Percentiles rank a stretch among this genome's conserved stretches.
phyloP scores from a whole-genome alignment of 2,797 vertebrate genomes.

The Bufotes viridis region DNA sequence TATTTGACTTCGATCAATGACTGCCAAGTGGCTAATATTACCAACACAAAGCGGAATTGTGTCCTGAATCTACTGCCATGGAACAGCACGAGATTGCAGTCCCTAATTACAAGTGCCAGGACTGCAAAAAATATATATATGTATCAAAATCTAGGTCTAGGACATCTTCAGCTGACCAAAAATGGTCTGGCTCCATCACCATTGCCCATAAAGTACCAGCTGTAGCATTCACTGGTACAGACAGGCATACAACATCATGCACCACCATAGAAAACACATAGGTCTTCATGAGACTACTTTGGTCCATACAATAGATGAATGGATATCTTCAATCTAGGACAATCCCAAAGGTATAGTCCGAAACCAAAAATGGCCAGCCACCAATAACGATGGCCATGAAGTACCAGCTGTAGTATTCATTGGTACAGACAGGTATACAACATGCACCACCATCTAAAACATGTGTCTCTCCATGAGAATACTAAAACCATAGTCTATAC shows the following conservation, averaged over 20 bases:
- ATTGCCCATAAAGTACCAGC: background rate
- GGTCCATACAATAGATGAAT: too few relatives aligned
- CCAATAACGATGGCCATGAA: background rate
- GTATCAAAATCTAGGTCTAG: background rate
- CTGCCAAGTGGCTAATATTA: background rate
- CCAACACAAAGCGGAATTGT: background rate
- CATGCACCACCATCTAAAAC: background rate
- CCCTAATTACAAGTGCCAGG: background rate
- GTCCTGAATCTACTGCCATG: background rate
- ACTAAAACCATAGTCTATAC: too few relatives aligned
- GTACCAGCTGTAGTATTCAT: background rate
- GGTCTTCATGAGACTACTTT: too few relatives aligned
- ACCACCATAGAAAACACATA: background rate
- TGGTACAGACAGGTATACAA: background rate
- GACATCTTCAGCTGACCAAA: background rate
- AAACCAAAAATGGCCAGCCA: too few relatives aligned
- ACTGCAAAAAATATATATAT: background rate
- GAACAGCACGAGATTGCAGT: background rate
- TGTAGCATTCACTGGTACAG: background rate
- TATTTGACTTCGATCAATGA: background rate
- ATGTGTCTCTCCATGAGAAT: background rate
- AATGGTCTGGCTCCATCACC: too few relatives aligned
- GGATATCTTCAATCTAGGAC: too few relatives aligned
- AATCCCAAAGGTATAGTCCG: too few relatives aligned
- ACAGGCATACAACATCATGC: too few relatives aligned